A percentile compares a stretch with the other conserved stretches of the same genome.
Conservation (phyloP, 92 coral and sea anemone genomes). For the Muricea muricata region DNA sequence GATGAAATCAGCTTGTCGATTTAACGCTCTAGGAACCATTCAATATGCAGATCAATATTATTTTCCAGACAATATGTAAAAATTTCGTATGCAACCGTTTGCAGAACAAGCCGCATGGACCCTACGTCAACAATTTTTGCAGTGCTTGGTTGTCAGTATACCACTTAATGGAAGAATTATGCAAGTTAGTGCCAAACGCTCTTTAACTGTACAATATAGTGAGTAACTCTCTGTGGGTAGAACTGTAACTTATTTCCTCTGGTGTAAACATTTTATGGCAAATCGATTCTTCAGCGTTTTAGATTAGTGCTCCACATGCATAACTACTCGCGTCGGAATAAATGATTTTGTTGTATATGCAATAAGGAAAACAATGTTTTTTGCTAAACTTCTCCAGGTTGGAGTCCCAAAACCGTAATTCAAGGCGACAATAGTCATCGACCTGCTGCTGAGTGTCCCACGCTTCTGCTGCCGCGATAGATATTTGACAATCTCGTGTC, state of each 20-base stretch:
- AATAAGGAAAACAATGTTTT: slow-evolving; percentile 10
- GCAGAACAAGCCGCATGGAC: slow-evolving; percentile 5
- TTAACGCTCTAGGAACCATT: slow-evolving; percentile 44
- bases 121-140: slow-evolving; percentile 52
- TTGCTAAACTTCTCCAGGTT: too few relatives aligned
- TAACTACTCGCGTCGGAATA: slow-evolving; percentile 57
- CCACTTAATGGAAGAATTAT: slow-evolving; percentile 12
- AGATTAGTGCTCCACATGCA: too few relatives aligned
- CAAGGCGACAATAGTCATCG: not conserved
- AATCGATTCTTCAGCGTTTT: slow-evolving; percentile 2
- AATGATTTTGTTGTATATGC: not conserved
- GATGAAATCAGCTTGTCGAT: too few relatives aligned
- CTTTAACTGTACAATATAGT: slow-evolving; percentile 41
- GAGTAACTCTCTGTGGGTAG: slow-evolving; percentile 34
- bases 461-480: slow-evolving; percentile 54
- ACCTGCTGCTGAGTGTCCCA: slow-evolving; percentile 48
- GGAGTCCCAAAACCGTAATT: slow-evolving; percentile 1
- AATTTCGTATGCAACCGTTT: slow-evolving; percentile 10
- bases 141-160: slow-evolving; percentile 45
- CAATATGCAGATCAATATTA: slow-evolving; percentile 39
- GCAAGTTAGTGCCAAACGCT: slow-evolving; percentile 23
- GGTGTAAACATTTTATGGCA: slow-evolving; percentile 58
- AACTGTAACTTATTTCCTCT: too few relatives aligned
- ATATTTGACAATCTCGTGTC: slow-evolving; percentile 61
- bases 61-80: too few relatives aligned